Evolutionary conservation across 92 coral and sea anemone genomes (phyloP).

Genomic region (Phenganax stokvisi): DNA sequence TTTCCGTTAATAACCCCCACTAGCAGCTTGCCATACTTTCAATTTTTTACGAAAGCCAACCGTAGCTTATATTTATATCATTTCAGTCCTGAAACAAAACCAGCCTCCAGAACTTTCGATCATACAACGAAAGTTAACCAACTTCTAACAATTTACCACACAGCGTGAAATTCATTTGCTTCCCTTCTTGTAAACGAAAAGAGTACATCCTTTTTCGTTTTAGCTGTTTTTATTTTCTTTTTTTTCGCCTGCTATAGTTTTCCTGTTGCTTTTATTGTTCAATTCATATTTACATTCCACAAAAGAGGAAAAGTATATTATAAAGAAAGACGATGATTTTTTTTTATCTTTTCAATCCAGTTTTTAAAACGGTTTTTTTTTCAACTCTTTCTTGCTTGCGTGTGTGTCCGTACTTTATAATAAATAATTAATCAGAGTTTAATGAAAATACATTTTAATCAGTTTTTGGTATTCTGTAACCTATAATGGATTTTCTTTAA

Average conservation of each 20-base stretch:
- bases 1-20: constrained; percentile 7
- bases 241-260: neutral
- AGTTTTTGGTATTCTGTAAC: too few species aligned
- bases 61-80: constrained; percentile 19
- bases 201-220: neutral
- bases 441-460: too few species aligned
- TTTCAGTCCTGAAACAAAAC: neutral
- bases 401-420: too few species aligned
- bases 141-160: too few species aligned
- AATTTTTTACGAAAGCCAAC: constrained; percentile 10
- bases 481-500: too few species aligned
- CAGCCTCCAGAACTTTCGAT: neutral
- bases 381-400: too few species aligned
- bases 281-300: neutral
- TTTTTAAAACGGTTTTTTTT: too few species aligned
- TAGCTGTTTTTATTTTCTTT: neutral
- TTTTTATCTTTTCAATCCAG: too few species aligned
- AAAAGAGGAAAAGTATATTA: neutral
- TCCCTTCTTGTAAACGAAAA: neutral
- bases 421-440: too few species aligned
- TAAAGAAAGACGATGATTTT: neutral
- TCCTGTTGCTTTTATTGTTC: constrained; percentile 3
- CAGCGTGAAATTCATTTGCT: neutral
- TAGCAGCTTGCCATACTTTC: constrained; percentile 6
- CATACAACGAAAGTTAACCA: too few species aligned